Conservation (phyloP, 2,888 invertebrate species). For the Quadroppia sp. region DNA sequence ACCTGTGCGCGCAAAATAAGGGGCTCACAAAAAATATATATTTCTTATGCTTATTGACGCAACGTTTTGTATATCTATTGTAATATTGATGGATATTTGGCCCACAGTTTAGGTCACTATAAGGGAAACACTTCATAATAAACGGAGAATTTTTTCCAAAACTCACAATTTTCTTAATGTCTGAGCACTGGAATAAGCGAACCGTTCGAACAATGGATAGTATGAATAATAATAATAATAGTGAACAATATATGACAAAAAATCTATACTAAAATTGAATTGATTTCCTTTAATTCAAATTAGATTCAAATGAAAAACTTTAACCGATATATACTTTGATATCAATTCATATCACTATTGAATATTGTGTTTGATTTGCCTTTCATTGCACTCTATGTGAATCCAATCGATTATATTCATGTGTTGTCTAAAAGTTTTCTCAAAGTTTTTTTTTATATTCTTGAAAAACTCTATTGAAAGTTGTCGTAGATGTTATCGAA, state of each 20-base stretch:
- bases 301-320: too few species aligned
- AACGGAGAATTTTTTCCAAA: not conserved
- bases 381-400: not conserved
- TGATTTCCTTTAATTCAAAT: too few species aligned
- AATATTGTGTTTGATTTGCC: not conserved
- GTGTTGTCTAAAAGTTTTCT: too few species aligned
- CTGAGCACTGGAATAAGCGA: not conserved
- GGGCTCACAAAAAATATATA: conserved; percentile 7
- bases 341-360: too few species aligned
- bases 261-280: too few species aligned
- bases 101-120: conserved; percentile 33
- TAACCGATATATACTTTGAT: too few species aligned
- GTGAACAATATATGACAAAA: too few species aligned
- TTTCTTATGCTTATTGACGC: conserved; percentile 27
- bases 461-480: not conserved
- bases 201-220: too few species aligned
- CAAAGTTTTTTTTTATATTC: not conserved
- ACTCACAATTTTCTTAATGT: not conserved
- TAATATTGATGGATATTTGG: conserved; percentile 24
- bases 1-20: conserved; percentile 21
- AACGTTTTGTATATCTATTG: conserved; percentile 3
- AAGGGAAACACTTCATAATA: conserved; percentile 15
- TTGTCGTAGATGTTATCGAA: conserved; percentile 15
- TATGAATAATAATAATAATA: too few species aligned
- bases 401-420: not conserved